A percentile compares a stretch with the other conserved stretches of the same genome.
Conservation (phyloP, 1,140 invertebrate species). For the Lucilia sericata region DNA sequence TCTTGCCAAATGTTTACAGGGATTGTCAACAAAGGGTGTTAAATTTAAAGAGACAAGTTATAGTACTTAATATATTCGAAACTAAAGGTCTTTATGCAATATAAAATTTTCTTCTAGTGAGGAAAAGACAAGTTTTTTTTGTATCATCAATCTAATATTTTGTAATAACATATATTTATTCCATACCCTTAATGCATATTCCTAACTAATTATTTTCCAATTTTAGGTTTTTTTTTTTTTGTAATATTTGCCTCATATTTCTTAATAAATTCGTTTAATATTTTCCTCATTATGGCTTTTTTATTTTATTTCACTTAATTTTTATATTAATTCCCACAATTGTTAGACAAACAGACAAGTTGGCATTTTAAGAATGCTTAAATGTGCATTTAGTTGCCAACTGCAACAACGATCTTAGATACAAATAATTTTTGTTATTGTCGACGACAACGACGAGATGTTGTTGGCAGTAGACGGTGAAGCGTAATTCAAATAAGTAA, state of each 20-base stretch:
- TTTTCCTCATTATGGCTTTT: neutral
- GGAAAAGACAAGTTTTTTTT: too few species aligned
- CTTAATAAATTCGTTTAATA: neutral
- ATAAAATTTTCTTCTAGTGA: too few species aligned
- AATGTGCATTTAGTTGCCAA: slow-evolving; percentile 7
- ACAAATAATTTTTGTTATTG: neutral
- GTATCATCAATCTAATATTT: too few species aligned
- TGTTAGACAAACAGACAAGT: neutral
- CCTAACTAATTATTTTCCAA: neutral
- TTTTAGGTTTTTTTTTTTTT: slow-evolving; percentile 4
- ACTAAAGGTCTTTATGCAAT: too few species aligned
- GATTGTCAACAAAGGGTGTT: too few species aligned
- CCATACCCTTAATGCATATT: neutral
- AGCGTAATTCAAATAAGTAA: neutral
- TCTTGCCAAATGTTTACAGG: too few species aligned
- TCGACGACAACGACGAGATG: too few species aligned
- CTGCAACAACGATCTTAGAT: slow-evolving; percentile 4
- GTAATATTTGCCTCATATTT: neutral
- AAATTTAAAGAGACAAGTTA: too few species aligned
- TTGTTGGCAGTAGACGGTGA: neutral
- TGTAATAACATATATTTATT: too few species aligned
- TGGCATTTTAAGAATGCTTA: slow-evolving; percentile 4
- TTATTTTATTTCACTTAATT: neutral
- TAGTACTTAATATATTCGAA: too few species aligned
- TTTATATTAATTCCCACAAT: neutral